phyloP scores from a whole-genome alignment of 2,888 invertebrate genomes.

The Agapostemon virescens region DNA sequence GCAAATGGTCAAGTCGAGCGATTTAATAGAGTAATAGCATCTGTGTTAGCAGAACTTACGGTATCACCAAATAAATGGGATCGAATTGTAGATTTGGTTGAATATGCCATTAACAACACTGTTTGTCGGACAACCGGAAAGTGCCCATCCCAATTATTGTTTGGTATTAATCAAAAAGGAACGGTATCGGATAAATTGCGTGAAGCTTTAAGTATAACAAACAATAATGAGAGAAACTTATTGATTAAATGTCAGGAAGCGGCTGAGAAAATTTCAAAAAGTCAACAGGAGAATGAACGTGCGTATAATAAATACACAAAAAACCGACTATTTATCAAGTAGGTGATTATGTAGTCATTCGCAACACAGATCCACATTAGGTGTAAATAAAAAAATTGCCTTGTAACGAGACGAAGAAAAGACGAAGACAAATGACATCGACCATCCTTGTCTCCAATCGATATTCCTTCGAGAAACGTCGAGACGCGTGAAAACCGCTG shows the following conservation, averaged over 20 bases:
- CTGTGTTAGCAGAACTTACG: conserved; percentile 7
- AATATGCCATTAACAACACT: conserved; percentile 16
- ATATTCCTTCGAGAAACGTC: no score
- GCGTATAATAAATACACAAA: not conserved
- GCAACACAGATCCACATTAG: no score
- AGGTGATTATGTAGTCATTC: not conserved
- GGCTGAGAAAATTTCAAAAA: no score
- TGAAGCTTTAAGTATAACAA: not conserved
- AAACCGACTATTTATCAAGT: not conserved
- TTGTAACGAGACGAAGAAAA: no score
- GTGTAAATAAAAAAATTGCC: no score
- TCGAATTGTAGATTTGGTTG: not conserved
- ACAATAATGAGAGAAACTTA: not conserved
- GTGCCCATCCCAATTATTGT: not conserved
- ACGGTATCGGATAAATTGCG: not conserved
- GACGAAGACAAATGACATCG: no score
- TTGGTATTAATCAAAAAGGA: not conserved
- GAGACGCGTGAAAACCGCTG: no score
- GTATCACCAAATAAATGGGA: not conserved
- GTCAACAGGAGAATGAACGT: not conserved
- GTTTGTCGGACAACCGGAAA: no score
- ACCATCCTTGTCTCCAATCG: no score
- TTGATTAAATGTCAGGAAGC: not conserved
- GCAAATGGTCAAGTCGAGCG: conserved; percentile 9
- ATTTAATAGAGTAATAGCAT: not conserved